phyloP scores from a whole-genome alignment of 2,113 vertebrate species.

The Aphyosemion australe region DNA sequence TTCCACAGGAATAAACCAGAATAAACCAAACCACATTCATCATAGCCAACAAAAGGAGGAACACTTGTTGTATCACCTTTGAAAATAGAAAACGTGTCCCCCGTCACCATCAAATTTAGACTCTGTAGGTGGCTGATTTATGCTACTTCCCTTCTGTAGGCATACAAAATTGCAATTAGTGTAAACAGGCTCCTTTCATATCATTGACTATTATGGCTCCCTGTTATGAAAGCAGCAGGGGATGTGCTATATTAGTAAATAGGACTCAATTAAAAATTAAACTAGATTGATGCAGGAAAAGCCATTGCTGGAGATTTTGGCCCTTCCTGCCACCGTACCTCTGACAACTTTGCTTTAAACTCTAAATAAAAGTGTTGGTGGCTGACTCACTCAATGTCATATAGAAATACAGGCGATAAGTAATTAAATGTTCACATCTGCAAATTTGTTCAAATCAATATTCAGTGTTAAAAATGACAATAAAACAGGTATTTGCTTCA shows the following conservation, averaged over 20 bases:
- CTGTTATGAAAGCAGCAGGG: constrained; percentile 18
- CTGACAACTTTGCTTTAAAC: neutral
- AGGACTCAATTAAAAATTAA: constrained; percentile 5
- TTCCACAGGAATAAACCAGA: constrained; percentile 3
- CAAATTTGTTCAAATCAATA: constrained; percentile 3
- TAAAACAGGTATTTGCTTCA: neutral
- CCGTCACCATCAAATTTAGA: neutral
- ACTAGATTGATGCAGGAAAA: constrained; percentile 5
- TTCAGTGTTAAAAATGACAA: neutral
- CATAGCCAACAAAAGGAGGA: constrained; percentile 1
- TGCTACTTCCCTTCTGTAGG: neutral
- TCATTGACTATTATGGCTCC: constrained; percentile 10
- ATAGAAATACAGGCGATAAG: neutral
- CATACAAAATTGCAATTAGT: constrained; percentile 24
- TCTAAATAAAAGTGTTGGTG: neutral
- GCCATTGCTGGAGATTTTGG: neutral
- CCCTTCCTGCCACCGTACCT: neutral
- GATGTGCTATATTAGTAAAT: constrained; percentile 9
- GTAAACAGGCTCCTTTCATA: constrained; percentile 11
- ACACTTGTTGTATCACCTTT: neutral
- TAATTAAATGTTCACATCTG: neutral
- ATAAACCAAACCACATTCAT: constrained; percentile 3
- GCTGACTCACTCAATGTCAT: neutral
- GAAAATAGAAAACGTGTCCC: constrained; percentile 2
- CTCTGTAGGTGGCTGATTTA: constrained; percentile 24